Evolutionary conservation across 2,113 vertebrate species (phyloP), one percentile per base, ranked within the genome.

Genomic region (Pao palembangensis): DNA sequence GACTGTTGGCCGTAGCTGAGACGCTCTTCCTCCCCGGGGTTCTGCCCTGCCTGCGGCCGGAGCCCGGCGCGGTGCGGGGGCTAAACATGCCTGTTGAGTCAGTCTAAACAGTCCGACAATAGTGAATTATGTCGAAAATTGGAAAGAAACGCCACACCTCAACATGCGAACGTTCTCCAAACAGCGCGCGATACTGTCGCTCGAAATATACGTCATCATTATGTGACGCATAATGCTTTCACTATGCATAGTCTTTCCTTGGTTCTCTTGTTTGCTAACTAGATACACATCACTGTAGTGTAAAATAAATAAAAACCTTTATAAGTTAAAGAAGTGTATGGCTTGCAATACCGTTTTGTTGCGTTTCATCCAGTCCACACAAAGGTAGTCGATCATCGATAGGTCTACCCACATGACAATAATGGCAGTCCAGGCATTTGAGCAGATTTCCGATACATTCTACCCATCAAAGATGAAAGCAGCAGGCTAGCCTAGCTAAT

Each of bases 31-130:
- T 85, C 41, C 75, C 88, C 20, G 79, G 12, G 47, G 65, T 58
- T 17, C 87, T 64, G 59, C 64, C 48, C 58, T 81, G 88, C 59
- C 90, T 61, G 51, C 90, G 91, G 34, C 78, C 86, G 28, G 90
- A 88, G 25, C 78, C 56, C 41, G 83, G 60, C 8, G 75, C 74
- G 16, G 60, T 59, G 43, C 89, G 89, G 48, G 91, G 88, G 53
- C 68, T 80, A 18, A 90, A 92, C 91, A 92, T 92, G n/a, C 11
- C 62, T 50, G 58, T 8, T n/a, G 2, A 6, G 44, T 47, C 55
- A 15, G 15, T 4, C 46, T 19, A 17, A 17, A 1, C 53, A 2
- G 23, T 3, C 20, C 21, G n/a, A 71, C 25, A 0, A 0, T 2
- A 0, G 2, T 18, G 0, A 64, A 61, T 51, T 10, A 3, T 8